Conservation (phyloP, 2,888 invertebrate genomes). For the Selenia dentaria region DNA sequence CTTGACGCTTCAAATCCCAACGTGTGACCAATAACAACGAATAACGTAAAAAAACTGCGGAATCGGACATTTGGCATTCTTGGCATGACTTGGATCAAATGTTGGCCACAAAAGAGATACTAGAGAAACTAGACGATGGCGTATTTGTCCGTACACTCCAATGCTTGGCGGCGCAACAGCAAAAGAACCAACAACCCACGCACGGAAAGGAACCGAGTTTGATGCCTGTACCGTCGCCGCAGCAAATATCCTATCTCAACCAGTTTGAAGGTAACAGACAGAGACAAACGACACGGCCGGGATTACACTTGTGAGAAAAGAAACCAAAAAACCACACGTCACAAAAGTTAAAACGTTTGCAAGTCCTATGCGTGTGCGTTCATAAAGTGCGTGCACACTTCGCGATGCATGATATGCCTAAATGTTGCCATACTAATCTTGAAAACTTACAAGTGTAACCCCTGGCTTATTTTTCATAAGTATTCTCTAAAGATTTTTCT, state of each 20-base stretch:
- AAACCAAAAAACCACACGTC: background rate
- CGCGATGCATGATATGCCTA: conserved; percentile 27
- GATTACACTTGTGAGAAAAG: conserved; percentile 39
- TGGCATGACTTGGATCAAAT: conserved; percentile 37
- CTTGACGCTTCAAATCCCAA: conserved; percentile 82
- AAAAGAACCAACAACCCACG: conserved; percentile 75
- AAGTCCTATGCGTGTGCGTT: conserved; percentile 16
- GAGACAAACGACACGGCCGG: conserved; percentile 49
- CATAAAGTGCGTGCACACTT: conserved; percentile 19
- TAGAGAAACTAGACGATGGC: conserved; percentile 81
- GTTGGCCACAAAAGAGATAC: conserved; percentile 70
- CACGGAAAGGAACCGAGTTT: conserved; percentile 93
- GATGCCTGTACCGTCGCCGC: conserved; percentile 98
- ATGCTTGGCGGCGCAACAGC: conserved; percentile 81
- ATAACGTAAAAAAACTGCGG: conserved; percentile 20
- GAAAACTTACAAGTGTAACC: conserved; percentile 41
- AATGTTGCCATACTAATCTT: conserved; percentile 31
- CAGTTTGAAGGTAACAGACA: conserved; percentile 91
- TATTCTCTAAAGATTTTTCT: conserved; percentile 38
- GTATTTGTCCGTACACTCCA: conserved; percentile 83
- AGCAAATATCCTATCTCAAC: conserved; percentile 97
- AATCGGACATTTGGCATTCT: conserved; percentile 14
- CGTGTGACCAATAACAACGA: conserved; percentile 75
- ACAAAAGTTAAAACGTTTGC: no score
- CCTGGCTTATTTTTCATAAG: conserved; percentile 34